A percentile compares a stretch with the other conserved stretches of the same genome.
Evolutionary conservation across 2,797 vertebrate genomes (phyloP).

Genomic region (Steatocranus sp.): DNA sequence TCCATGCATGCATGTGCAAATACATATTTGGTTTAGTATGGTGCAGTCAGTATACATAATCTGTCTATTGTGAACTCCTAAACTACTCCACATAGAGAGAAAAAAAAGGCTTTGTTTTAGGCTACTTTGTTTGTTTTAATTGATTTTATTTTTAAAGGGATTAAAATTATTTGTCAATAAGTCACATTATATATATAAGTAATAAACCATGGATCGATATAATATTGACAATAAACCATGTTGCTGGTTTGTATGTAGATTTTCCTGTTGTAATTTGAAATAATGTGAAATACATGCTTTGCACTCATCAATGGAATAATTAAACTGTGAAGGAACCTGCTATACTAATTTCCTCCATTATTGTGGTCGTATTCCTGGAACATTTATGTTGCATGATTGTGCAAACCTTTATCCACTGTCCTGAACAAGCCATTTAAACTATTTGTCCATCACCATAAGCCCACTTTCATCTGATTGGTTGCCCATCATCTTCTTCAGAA

Average conservation of each 20-base stretch:
- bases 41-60: not conserved
- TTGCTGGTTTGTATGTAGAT: not conserved
- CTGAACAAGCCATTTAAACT: not conserved
- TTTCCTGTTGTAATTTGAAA: not conserved
- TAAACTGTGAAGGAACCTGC: not conserved
- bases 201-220: not conserved
- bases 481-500: not conserved
- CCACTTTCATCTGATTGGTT: not conserved
- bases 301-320: not conserved
- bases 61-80: conserved; percentile 3
- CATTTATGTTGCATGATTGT: not conserved
- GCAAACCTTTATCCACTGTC: not conserved
- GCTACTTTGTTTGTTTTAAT: not conserved
- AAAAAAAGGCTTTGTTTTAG: not conserved
- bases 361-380: not conserved
- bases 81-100: not conserved
- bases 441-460: not conserved
- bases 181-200: not conserved
- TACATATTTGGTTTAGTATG: not conserved
- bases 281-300: not conserved
- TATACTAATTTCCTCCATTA: not conserved
- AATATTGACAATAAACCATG: not conserved
- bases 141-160: not conserved
- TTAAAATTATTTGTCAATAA: not conserved
- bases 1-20: not conserved